Percentiles rank a stretch among this genome's conserved stretches.
Conservation (phyloP, 2,888 invertebrate species). For the Chrysotoxum bicinctum region DNA sequence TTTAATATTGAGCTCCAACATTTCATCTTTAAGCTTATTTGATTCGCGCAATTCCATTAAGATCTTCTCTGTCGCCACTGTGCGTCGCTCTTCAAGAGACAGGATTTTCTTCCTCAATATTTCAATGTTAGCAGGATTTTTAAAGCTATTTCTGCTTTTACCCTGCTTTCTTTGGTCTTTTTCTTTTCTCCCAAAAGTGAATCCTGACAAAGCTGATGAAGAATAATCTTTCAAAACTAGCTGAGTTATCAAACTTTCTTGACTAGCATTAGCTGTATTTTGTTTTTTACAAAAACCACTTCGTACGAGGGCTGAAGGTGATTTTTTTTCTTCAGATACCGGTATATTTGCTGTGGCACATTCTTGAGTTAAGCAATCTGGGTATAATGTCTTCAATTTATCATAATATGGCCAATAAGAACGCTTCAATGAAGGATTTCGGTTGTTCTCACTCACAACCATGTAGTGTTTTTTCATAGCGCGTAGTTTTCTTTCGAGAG, state of each 20-base stretch:
- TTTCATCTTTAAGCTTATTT: conserved; percentile 46
- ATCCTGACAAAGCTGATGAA: neutral
- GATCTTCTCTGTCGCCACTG: conserved; percentile 50
- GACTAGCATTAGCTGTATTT: neutral
- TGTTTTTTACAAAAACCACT: neutral
- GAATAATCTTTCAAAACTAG: neutral
- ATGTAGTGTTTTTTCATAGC: conserved; percentile 53
- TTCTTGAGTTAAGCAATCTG: neutral
- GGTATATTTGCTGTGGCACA: neutral
- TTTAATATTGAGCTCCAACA: conserved; percentile 41
- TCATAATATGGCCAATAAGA: conserved; percentile 49
- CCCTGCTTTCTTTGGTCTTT: neutral
- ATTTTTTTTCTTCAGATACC: neutral
- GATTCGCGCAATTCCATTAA: conserved; percentile 36
- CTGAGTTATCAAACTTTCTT: neutral
- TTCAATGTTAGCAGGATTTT: neutral
- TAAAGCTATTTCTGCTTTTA: neutral
- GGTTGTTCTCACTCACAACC: conserved; percentile 7
- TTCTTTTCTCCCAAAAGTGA: neutral
- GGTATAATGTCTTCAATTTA: conserved; percentile 49
- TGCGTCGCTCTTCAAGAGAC: conserved; percentile 48
- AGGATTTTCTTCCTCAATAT: conserved; percentile 31
- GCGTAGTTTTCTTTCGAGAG: conserved; percentile 47
- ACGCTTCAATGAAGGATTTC: neutral
- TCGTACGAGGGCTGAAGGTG: neutral